These are phyloP conservation scores for Apteryx owenii DNA, from an alignment of 2,113 vertebrate species.

Conservation along the genomic window DNA sequence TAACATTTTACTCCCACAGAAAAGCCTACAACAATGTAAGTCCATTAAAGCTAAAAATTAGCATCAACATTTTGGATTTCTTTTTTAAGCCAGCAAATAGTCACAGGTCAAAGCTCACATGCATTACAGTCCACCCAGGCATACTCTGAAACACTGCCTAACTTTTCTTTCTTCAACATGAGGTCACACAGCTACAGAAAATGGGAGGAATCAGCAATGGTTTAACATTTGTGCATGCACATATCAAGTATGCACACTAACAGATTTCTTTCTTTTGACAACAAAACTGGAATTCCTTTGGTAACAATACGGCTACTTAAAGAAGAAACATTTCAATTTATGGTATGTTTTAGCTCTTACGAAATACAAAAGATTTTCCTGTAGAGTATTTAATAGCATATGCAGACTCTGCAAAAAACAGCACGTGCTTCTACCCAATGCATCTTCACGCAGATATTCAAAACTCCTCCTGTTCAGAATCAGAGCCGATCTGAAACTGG, in stretches of 20 bases:
- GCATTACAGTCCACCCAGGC: conserved; percentile 22
- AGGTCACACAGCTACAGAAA: background rate
- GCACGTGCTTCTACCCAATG: background rate
- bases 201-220: background rate
- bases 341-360: background rate
- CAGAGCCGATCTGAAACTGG: background rate
- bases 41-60: conserved; percentile 14
- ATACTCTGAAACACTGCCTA: conserved; percentile 27
- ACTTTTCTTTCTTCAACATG: background rate
- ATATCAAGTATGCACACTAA: conserved; percentile 36
- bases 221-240: conserved; percentile 5
- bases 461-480: background rate
- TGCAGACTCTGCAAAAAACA: background rate
- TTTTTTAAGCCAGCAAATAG: conserved; percentile 47
- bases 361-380: background rate
- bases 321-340: background rate
- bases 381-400: background rate
- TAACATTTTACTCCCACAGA: background rate
- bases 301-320: conserved; percentile 31
- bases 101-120: conserved; percentile 52
- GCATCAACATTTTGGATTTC: background rate
- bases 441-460: conserved; percentile 40
- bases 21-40: background rate
- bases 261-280: conserved; percentile 22
- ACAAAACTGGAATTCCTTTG: conserved; percentile 10